Evolutionary conservation across 2,888 invertebrate species (phyloP).

Genomic region (Apeira syringaria): DNA sequence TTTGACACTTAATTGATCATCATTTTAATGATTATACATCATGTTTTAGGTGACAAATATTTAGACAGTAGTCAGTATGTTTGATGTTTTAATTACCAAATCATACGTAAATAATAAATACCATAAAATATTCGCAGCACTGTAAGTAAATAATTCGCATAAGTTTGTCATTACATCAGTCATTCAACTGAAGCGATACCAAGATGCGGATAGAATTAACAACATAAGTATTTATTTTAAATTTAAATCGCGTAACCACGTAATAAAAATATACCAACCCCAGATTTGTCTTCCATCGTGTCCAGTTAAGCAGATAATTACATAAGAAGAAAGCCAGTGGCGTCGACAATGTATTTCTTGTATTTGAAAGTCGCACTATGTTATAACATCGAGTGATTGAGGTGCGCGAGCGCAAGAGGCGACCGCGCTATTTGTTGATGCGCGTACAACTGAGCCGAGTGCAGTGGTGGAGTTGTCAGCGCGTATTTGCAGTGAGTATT

Average conservation of each 20-base stretch:
- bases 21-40: too few species aligned
- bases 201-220: slow-evolving; percentile 26
- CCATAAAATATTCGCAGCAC: neutral
- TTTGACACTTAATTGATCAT: too few species aligned
- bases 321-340: slow-evolving; percentile 29
- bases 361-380: slow-evolving; percentile 40
- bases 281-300: slow-evolving; percentile 49
- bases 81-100: too few species aligned
- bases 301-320: slow-evolving; percentile 16
- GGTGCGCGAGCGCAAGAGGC: slow-evolving; percentile 44
- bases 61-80: too few species aligned
- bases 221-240: too few species aligned
- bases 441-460: slow-evolving; percentile 52
- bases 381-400: slow-evolving; percentile 28
- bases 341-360: slow-evolving; percentile 17
- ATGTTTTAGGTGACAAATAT: too few species aligned
- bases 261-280: slow-evolving; percentile 45
- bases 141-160: neutral
- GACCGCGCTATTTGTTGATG: slow-evolving; percentile 50
- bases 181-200: neutral
- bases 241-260: slow-evolving; percentile 18
- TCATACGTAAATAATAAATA: too few species aligned
- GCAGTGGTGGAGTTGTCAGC: slow-evolving; percentile 2
- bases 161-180: neutral
- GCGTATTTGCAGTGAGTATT: slow-evolving; percentile 2